phyloP scores from a whole-genome alignment of 2,797 vertebrate species.

The Xenentodon cancila region DNA sequence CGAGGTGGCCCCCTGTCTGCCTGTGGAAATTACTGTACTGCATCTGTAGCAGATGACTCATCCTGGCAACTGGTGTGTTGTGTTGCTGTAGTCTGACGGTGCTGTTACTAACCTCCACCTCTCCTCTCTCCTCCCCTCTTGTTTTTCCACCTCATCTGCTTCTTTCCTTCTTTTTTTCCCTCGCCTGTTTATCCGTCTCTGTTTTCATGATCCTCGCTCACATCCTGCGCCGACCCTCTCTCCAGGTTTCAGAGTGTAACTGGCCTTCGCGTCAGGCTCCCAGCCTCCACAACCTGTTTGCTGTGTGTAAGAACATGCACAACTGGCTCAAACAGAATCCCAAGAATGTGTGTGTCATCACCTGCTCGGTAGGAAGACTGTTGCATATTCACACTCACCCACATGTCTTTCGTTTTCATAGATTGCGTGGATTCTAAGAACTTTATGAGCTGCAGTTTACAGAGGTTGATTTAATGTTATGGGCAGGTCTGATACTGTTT shows the following conservation, averaged over 20 bases:
- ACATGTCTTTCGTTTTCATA: background rate
- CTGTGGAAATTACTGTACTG: slow-evolving; percentile 29
- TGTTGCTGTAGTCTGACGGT: slow-evolving; percentile 35
- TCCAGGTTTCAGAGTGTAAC: slow-evolving; percentile 96
- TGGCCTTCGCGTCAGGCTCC: slow-evolving; percentile 96
- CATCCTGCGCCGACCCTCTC: slow-evolving; percentile 3
- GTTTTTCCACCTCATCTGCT: background rate
- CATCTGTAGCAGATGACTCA: slow-evolving; percentile 66
- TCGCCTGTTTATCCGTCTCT: slow-evolving; percentile 9
- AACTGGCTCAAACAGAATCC: slow-evolving; percentile 99
- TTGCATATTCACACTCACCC: background rate
- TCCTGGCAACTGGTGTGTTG: slow-evolving; percentile 42
- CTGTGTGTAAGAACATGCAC: slow-evolving; percentile 99
- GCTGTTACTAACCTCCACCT: slow-evolving; percentile 31
- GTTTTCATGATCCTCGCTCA: background rate
- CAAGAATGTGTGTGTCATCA: slow-evolving; percentile 98
- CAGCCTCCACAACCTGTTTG: slow-evolving; percentile 97
- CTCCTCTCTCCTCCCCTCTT: slow-evolving; percentile 4
- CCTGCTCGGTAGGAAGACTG: slow-evolving; percentile 92
- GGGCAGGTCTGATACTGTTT: background rate
- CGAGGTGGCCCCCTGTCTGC: slow-evolving; percentile 52
- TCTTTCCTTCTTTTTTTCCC: background rate
- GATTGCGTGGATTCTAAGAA: background rate
- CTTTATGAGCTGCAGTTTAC: background rate
- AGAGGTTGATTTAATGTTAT: background rate